These are phyloP conservation scores for Tokudaia tokunoshimensis DNA, from an alignment of 2,797 vertebrate genomes.

Conservation along the genomic window DNA sequence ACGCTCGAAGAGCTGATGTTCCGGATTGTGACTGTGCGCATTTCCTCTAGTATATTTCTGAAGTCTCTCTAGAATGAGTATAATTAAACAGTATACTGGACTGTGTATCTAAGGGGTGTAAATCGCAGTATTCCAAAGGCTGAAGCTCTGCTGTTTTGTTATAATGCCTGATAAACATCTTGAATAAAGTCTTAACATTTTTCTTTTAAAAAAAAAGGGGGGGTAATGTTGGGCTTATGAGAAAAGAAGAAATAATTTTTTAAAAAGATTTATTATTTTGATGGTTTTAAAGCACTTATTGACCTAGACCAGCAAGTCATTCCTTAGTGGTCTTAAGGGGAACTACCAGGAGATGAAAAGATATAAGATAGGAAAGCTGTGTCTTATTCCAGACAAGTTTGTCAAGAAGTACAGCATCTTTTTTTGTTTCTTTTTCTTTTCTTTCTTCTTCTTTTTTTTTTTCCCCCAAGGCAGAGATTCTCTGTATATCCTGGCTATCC, in stretches of 20 bases:
- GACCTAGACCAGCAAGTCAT: background rate
- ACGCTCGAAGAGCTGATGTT: background rate
- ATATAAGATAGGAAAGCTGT: background rate
- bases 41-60: constrained; percentile 68
- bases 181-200: constrained; percentile 90
- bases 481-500: background rate
- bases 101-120: constrained; percentile 69
- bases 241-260: constrained; percentile 4
- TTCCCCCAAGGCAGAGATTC: background rate
- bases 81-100: constrained; percentile 69
- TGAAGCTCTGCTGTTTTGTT: constrained; percentile 86
- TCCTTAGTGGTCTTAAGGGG: background rate
- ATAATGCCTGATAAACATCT: constrained; percentile 86
- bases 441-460: background rate
- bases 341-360: background rate
- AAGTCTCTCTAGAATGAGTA: constrained; percentile 67
- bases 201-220: constrained; percentile 78
- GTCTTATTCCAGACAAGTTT: background rate
- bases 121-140: constrained; percentile 86
- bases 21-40: constrained; percentile 74
- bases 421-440: background rate
- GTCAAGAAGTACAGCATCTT: background rate
- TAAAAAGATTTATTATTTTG: background rate
- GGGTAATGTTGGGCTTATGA: constrained; percentile 61
- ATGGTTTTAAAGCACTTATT: background rate